These are phyloP conservation scores for Cephus pulcher DNA, from an alignment of 2,888 invertebrate genomes.

Conservation along the genomic window DNA sequence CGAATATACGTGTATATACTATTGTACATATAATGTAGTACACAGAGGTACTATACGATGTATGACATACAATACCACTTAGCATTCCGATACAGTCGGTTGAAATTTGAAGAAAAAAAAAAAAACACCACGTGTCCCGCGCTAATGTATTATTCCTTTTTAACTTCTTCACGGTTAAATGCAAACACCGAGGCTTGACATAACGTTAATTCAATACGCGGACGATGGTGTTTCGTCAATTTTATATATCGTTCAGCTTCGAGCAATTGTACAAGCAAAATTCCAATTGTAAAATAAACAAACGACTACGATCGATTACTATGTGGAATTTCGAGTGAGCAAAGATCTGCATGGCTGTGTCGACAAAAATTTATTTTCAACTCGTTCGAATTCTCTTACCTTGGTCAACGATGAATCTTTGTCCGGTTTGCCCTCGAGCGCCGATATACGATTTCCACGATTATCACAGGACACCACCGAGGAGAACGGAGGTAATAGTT, in stretches of 20 bases:
- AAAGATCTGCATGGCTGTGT: background rate
- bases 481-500: background rate
- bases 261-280: background rate
- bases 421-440: constrained; percentile 35
- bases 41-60: background rate
- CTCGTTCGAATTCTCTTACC: background rate
- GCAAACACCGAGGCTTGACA: background rate
- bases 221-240: background rate
- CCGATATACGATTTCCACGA: constrained; percentile 23
- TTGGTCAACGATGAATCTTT: constrained; percentile 1
- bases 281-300: background rate
- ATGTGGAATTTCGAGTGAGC: background rate
- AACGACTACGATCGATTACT: background rate
- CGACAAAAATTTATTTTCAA: background rate
- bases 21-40: background rate
- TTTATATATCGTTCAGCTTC: background rate
- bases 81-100: background rate
- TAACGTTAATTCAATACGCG: background rate
- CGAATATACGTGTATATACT: background rate
- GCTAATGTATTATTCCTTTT: background rate
- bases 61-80: background rate
- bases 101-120: background rate
- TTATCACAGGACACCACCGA: background rate
- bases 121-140: background rate
- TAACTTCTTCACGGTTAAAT: background rate